Base-by-base conservation (phyloP, 2,113 vertebrate species). In the Plectropomus leopardus region DNA sequence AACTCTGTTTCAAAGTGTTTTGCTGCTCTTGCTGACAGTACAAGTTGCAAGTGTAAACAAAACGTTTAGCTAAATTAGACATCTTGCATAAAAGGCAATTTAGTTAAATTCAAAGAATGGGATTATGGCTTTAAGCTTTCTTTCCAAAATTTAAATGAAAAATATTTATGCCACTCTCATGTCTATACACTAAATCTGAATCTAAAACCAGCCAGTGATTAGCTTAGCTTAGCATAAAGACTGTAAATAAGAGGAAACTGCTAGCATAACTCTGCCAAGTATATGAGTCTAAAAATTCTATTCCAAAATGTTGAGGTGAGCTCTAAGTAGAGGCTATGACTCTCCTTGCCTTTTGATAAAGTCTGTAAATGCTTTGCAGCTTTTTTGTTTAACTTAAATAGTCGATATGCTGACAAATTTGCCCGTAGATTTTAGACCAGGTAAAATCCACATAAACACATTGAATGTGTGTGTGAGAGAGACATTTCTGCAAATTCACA, bases 401-500 rank as follows among this genome's bases (percentile, higher is more conserved):
- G 16, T 10, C 2, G 3, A 11, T n/a, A n/a, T 68, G 6, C 42
- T 58, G 9, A 36, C 34, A 36, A 40, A 40, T 40, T 40, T 3
- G 0, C 23, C 16, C 34, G 32, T 54, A 1, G 14, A 64, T 36
- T 59, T 63, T 26, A 57, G 4, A 53, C 8, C 15, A 14, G 26
- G 5, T 48, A 15, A 48, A 45, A 44, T 67, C 13, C n/a, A 63
- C 24, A 23, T 32, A 40, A 74, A 74, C 16, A 26, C 5, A 16
- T 40, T 58, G 16, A 2, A 16, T n/a, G 23, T n/a, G 23, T n/a
- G 16, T 17, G 48, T 72, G 57, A 24, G 47, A 66, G 67, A 59
- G 76, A 55, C 40, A 32, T 69, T 1, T 10, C n/a, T 55, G 40
- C 45, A 44, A 73, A 71, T 83, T 78, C 59, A 50, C 71, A 72